Conservation (phyloP, 2,888 invertebrate genomes). For the Nemotelus pantherinus region DNA sequence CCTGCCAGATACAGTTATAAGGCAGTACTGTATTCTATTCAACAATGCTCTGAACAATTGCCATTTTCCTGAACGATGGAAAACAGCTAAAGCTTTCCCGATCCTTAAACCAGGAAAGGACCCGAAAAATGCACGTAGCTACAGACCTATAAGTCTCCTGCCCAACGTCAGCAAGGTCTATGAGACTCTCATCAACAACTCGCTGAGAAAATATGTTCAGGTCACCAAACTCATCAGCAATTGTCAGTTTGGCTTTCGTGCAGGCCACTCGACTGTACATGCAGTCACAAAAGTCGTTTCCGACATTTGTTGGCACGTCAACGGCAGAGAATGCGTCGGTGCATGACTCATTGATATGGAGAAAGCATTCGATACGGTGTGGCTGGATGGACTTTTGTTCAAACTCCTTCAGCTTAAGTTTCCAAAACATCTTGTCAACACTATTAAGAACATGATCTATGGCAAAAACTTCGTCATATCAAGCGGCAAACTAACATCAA, state of each 20-base stretch:
- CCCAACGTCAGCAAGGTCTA: slow-evolving; percentile 54
- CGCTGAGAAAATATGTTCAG: too few species aligned
- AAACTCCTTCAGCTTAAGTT: slow-evolving; percentile 51
- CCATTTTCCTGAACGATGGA: too few species aligned
- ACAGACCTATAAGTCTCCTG: slow-evolving; percentile 51
- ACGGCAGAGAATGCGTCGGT: slow-evolving; percentile 16
- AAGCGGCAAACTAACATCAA: not conserved
- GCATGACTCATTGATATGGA: slow-evolving; percentile 24
- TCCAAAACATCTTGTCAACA: slow-evolving; percentile 51
- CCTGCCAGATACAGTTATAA: not conserved
- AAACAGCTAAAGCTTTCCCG: too few species aligned
- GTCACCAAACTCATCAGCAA: slow-evolving; percentile 13
- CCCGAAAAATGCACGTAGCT: too few species aligned
- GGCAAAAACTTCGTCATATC: not conserved
- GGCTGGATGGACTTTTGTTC: slow-evolving; percentile 52
- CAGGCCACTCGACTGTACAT: slow-evolving; percentile 51
- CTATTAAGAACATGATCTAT: slow-evolving; percentile 40
- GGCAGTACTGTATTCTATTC: too few species aligned
- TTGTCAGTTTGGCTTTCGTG: slow-evolving; percentile 54
- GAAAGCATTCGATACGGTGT: slow-evolving; percentile 49
- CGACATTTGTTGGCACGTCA: slow-evolving; percentile 20
- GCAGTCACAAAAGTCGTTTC: slow-evolving; percentile 31
- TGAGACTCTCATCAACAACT: too few species aligned
- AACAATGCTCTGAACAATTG: too few species aligned
- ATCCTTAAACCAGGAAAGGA: too few species aligned